Base-by-base conservation (phyloP, 2,113 vertebrate species). In the Paraplagusia blochii region DNA sequence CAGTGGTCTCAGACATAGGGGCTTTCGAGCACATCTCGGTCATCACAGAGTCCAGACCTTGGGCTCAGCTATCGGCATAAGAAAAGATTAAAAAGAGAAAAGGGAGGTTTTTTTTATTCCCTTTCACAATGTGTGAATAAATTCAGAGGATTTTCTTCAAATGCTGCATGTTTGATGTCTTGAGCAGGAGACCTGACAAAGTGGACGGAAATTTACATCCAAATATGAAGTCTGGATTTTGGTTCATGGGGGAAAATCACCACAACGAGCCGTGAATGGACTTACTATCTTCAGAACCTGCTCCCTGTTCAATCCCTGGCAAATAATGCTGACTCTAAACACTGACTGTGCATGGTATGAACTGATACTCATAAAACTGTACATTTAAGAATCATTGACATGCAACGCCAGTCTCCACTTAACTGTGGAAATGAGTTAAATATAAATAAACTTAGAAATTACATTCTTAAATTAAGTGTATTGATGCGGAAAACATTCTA, bases 331-430 rank as follows among this genome's bases (percentile, higher is more conserved):
- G 5, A 42, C n/a, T 29, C 35, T 33, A 11, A 44, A 39, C 22
- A 29, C 22, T 29, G 6, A 29, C 22, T 29, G 22, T 29, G 6
- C 6, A 29, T 29, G 22, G 40, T 14, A 56, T 18, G 52, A 57
- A 44, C 8, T 50, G 9, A 19, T n/a, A 57, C 14, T 29, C 22
- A 53, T 8, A 19, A 59, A 63, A 45, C 45, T 39, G 18, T 1
- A 42, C 12, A 44, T 50, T 35, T 58, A 57, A 36, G 52, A 36
- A 39, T 34, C 29, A n/a, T 38, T 11, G 1, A 42, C 35, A 38
- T 63, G 19, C 18, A 58, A 60, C 49, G 16, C 29, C 50, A 48
- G 19, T 14, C 2, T 49, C 55, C 29, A 48, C 5, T 17, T 49
- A 45, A 38, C 35, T 29, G 34, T 48, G 40, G 15, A 15, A 45